phyloP scores from a whole-genome alignment of 2,797 vertebrate species.

The Micropoecilia bifurca region DNA sequence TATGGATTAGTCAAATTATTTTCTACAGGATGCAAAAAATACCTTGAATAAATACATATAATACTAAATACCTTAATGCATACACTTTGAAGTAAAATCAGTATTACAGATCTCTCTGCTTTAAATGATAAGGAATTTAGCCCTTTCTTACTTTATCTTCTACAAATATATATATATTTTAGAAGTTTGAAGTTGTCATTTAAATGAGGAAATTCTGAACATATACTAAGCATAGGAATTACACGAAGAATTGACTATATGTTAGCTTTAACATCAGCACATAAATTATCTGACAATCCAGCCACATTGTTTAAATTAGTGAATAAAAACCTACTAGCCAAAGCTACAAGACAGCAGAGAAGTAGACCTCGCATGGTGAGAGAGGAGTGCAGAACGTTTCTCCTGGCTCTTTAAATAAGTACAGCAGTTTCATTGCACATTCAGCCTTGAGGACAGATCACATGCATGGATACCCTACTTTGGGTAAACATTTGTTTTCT shows the following conservation, averaged over 20 bases:
- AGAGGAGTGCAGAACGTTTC: slow-evolving; percentile 38
- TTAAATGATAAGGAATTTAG: neutral
- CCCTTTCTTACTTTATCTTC: neutral
- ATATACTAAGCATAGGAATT: neutral
- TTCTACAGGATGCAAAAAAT: neutral
- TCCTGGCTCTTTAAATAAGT: slow-evolving; percentile 61
- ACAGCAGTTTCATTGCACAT: slow-evolving; percentile 20
- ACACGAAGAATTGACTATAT: neutral
- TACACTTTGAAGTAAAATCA: neutral
- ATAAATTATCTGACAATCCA: neutral
- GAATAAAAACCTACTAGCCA: slow-evolving; percentile 73
- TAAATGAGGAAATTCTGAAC: neutral
- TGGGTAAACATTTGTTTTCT: slow-evolving; percentile 44
- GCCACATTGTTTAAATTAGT: neutral
- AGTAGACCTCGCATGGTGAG: slow-evolving; percentile 72
- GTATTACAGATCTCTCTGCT: neutral
- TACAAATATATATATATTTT: neutral
- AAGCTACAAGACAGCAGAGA: slow-evolving; percentile 75
- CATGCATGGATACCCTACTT: neutral
- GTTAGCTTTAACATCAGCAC: neutral
- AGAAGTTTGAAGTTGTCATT: neutral
- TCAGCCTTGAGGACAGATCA: slow-evolving; percentile 16
- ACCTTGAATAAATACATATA: neutral
- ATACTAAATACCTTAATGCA: neutral
- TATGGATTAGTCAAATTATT: neutral